Conservation (phyloP, 2,888 invertebrate genomes). For the Idaea dimidiata region DNA sequence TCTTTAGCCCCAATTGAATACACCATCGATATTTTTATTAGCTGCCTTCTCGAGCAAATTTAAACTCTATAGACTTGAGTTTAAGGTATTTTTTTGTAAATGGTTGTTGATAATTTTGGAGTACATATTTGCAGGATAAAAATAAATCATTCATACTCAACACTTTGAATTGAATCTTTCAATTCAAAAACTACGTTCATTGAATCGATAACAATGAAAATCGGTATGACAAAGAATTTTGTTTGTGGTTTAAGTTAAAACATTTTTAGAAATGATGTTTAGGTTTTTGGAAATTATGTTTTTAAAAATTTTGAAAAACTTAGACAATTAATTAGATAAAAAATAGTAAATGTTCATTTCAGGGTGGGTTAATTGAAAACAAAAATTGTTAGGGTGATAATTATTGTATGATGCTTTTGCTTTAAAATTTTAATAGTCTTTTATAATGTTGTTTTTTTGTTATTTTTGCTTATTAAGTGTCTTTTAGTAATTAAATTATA, state of each 20-base stretch:
- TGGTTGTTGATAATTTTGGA: constrained; percentile 2
- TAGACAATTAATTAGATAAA: too few relatives aligned
- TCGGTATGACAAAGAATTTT: constrained; percentile 64
- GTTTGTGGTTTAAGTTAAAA: constrained; percentile 36
- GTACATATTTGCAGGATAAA: constrained; percentile 41
- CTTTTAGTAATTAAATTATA: too few relatives aligned
- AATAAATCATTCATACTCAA: constrained; percentile 74
- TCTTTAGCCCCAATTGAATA: constrained; percentile 29
- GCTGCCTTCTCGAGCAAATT: constrained; percentile 2
- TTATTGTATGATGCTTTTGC: too few relatives aligned
- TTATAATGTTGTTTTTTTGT: too few relatives aligned
- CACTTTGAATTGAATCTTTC: constrained; percentile 58
- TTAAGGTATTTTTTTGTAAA: constrained; percentile 5
- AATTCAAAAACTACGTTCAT: constrained; percentile 70
- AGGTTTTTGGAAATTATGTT: too few relatives aligned
- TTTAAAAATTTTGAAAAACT: too few relatives aligned
- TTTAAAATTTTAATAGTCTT: too few relatives aligned
- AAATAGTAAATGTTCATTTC: too few relatives aligned
- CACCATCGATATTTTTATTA: constrained; percentile 22
- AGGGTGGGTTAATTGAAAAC: too few relatives aligned
- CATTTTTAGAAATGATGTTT: background rate
- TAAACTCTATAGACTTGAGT: background rate
- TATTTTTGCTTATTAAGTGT: too few relatives aligned
- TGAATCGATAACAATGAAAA: constrained; percentile 75
- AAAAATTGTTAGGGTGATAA: too few relatives aligned